phyloP scores from a whole-genome alignment of 2,113 vertebrate genomes.

The Pachypanchax playfairii region DNA sequence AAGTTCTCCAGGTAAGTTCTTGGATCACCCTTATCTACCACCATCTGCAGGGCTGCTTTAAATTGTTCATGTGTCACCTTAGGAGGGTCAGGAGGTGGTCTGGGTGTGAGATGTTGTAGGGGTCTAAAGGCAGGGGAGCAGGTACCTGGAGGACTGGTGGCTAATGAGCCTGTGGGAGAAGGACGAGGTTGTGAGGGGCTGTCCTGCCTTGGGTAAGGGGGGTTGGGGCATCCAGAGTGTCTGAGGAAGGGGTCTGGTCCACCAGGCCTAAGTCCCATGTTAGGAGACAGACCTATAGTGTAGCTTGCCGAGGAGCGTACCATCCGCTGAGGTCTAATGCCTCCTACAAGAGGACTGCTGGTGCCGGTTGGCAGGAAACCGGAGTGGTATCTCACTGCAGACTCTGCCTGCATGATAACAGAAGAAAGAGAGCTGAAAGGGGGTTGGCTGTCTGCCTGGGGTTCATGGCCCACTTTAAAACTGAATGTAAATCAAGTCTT shows the following conservation, averaged over 20 bases:
- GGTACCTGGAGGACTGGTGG: slow-evolving; percentile 87
- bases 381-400: slow-evolving; percentile 74
- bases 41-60: slow-evolving; percentile 96
- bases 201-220: slow-evolving; percentile 80
- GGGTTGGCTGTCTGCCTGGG: slow-evolving; percentile 51
- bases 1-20: slow-evolving; percentile 92
- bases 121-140: slow-evolving; percentile 90
- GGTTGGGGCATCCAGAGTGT: slow-evolving; percentile 77
- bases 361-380: slow-evolving; percentile 78
- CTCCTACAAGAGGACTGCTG: slow-evolving; percentile 77
- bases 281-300: slow-evolving; percentile 81
- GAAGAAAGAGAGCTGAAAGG: slow-evolving; percentile 39
- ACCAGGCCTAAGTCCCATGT: slow-evolving; percentile 75
- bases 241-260: slow-evolving; percentile 77
- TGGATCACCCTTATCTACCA: slow-evolving; percentile 96
- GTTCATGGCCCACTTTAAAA: slow-evolving; percentile 50
- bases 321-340: slow-evolving; percentile 71
- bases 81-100: slow-evolving; percentile 83
- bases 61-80: slow-evolving; percentile 97
- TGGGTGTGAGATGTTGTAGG: slow-evolving; percentile 81
- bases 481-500: slow-evolving; percentile 56
- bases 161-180: slow-evolving; percentile 89
- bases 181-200: slow-evolving; percentile 85
- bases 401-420: slow-evolving; percentile 73
- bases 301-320: slow-evolving; percentile 82